These are phyloP conservation scores for Tenualosa ilisha DNA, from an alignment of 2,797 vertebrate species.

Conservation along the genomic window DNA sequence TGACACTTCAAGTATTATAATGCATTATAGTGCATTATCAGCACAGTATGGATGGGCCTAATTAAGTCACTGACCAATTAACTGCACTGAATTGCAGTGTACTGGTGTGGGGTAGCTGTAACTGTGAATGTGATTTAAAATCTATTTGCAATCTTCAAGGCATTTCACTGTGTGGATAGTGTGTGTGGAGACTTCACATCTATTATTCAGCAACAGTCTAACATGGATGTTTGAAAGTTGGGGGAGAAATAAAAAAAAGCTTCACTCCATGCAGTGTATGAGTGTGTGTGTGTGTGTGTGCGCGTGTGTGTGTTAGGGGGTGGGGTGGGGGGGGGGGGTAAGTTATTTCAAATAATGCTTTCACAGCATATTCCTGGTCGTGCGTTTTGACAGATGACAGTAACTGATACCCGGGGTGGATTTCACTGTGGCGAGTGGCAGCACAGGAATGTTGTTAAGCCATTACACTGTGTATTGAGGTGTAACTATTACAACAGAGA, in stretches of 20 bases:
- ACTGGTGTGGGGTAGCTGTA: background rate
- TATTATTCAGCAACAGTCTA: constrained; percentile 2
- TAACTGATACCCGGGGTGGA: constrained; percentile 39
- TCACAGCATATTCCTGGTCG: constrained; percentile 29
- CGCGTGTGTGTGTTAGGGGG: background rate
- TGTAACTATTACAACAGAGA: constrained; percentile 44
- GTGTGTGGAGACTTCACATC: constrained; percentile 3
- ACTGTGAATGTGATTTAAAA: background rate
- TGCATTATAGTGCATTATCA: no score
- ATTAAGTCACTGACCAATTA: background rate
- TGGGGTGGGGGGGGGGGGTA: background rate
- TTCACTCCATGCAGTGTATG: background rate
- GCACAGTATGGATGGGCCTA: background rate
- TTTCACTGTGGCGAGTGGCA: constrained; percentile 29
- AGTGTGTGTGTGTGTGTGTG: background rate
- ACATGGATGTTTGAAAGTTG: background rate
- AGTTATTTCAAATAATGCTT: constrained; percentile 18
- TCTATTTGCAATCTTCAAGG: background rate
- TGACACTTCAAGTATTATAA: no score
- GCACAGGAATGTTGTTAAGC: constrained; percentile 27
- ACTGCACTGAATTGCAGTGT: background rate
- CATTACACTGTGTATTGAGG: constrained; percentile 40
- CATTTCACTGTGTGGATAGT: background rate
- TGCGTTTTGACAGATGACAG: constrained; percentile 44
- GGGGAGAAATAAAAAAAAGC: background rate